A percentile compares a stretch with the other conserved stretches of the same genome.
phyloP scores from a whole-genome alignment of 2,797 vertebrate genomes.

The Sciurus carolinensis region DNA sequence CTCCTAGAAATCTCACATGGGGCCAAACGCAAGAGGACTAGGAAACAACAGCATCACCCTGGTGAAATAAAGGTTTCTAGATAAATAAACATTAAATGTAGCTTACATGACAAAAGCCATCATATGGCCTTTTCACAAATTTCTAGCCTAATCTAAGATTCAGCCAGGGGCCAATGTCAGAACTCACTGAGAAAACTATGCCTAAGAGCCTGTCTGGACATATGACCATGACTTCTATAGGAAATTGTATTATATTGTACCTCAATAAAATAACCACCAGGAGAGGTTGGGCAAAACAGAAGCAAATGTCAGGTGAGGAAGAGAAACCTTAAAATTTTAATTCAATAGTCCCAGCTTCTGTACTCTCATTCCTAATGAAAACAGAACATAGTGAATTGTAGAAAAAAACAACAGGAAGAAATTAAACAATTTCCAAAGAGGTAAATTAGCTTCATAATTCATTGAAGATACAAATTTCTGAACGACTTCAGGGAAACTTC shows the following conservation, averaged over 20 bases:
- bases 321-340: not conserved
- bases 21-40: too few species aligned
- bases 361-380: slow-evolving; percentile 1
- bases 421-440: slow-evolving; percentile 21
- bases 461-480: not conserved
- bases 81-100: not conserved
- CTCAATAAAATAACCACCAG: not conserved
- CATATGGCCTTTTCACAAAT: not conserved
- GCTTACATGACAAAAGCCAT: not conserved
- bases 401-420: not conserved
- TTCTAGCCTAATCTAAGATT: not conserved
- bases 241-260: not conserved
- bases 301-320: not conserved
- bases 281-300: not conserved
- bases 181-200: not conserved
- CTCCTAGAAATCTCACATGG: not conserved
- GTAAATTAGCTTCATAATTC: not conserved
- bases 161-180: not conserved
- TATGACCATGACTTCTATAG: not conserved
- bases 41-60: not conserved
- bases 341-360: not conserved
- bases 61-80: not conserved
- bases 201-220: not conserved
- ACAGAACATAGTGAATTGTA: not conserved
- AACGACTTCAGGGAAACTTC: not conserved